Conservation (phyloP, 1,140 invertebrate genomes). For the Monomorium pharaonis region DNA sequence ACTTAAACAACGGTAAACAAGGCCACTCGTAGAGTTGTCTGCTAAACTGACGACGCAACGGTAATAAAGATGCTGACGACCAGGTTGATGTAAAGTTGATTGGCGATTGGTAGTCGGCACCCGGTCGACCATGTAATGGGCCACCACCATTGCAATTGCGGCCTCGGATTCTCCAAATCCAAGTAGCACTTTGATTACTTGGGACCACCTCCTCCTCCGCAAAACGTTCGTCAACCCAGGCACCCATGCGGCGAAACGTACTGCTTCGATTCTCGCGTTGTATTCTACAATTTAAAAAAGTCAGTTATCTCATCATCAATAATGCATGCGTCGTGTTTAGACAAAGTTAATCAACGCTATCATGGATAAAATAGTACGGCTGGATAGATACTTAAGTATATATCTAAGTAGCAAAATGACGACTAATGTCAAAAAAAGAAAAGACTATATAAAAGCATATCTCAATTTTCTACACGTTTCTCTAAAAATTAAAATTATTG, state of each 20-base stretch:
- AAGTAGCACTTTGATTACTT: slow-evolving; percentile 66
- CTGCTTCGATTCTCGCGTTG: slow-evolving; percentile 77
- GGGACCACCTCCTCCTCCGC: slow-evolving; percentile 80
- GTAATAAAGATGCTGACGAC: slow-evolving; percentile 68
- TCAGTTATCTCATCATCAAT: neutral
- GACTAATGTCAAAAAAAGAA: too few species aligned
- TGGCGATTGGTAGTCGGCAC: slow-evolving; percentile 53
- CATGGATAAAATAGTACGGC: too few species aligned
- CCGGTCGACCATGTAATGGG: slow-evolving; percentile 53
- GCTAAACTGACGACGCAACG: slow-evolving; percentile 80
- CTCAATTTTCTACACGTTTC: neutral
- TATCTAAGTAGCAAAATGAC: too few species aligned
- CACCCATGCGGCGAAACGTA: slow-evolving; percentile 84
- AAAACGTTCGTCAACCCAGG: slow-evolving; percentile 83
- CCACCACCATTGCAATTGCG: slow-evolving; percentile 71
- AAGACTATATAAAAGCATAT: too few species aligned
- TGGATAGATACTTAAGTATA: too few species aligned
- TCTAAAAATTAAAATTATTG: neutral
- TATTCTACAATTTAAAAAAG: slow-evolving; percentile 70
- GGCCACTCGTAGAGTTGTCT: slow-evolving; percentile 83
- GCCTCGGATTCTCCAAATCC: slow-evolving; percentile 74
- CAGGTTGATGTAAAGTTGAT: slow-evolving; percentile 64
- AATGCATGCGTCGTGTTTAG: neutral
- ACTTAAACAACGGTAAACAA: slow-evolving; percentile 80
- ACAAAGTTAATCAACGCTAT: too few species aligned